Conservation (phyloP, 2,113 vertebrate species). For the Philantomba maxwellii region DNA sequence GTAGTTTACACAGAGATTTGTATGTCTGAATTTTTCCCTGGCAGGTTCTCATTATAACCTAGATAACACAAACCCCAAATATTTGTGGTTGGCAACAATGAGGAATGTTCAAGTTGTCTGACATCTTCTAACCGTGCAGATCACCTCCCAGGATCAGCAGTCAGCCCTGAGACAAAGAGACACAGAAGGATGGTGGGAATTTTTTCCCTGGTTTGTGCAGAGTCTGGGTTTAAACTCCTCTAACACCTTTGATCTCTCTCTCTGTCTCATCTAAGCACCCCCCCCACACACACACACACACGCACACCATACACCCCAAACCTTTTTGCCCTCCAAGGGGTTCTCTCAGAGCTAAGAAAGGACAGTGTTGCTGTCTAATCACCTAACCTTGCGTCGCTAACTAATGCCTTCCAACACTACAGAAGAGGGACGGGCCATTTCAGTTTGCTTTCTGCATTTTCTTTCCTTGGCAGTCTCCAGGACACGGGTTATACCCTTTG, state of each 20-base stretch:
- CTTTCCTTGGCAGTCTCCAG: neutral
- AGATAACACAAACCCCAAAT: slow-evolving; percentile 77
- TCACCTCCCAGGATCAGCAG: slow-evolving; percentile 67
- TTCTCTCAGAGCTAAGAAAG: neutral
- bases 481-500: neutral
- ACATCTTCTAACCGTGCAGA: slow-evolving; percentile 51
- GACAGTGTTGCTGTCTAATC: neutral
- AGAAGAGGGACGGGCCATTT: neutral
- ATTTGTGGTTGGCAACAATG: slow-evolving; percentile 77
- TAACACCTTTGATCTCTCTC: neutral
- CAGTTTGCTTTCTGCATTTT: neutral
- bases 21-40: slow-evolving; percentile 77
- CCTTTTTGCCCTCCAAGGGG: neutral
- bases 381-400: neutral
- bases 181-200: neutral
- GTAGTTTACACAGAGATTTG: slow-evolving; percentile 80
- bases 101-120: slow-evolving; percentile 68
- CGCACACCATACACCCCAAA: neutral
- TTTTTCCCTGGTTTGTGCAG: neutral
- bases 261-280: neutral
- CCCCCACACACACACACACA: neutral
- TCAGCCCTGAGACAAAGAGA: slow-evolving; percentile 51
- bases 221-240: slow-evolving; percentile 24
- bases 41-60: slow-evolving; percentile 75
- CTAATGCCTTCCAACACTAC: neutral